phyloP scores from a whole-genome alignment of 2,888 invertebrate species.

The Euproctis similis region DNA sequence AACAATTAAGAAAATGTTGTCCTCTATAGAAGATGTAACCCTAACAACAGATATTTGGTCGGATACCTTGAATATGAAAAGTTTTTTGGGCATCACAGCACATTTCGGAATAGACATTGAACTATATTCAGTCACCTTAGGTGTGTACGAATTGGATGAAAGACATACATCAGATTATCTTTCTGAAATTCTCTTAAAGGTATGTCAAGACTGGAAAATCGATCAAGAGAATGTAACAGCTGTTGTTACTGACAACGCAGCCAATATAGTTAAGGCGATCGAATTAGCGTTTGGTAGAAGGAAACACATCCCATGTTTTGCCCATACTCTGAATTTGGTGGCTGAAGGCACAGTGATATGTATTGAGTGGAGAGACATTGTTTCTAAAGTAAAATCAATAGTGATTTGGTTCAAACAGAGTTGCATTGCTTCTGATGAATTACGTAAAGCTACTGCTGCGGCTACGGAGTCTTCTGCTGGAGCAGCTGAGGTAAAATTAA shows the following conservation, averaged over 20 bases:
- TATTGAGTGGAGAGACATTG: no score
- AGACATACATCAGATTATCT: no score
- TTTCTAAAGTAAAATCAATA: no score
- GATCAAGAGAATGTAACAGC: neutral
- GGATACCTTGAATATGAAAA: slow-evolving; percentile 1
- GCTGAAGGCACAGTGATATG: no score
- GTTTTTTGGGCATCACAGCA: slow-evolving; percentile 3
- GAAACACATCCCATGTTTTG: slow-evolving; percentile 1
- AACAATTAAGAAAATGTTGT: slow-evolving; percentile 1
- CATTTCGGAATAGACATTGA: neutral
- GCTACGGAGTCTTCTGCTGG: no score
- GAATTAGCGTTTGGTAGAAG: slow-evolving; percentile 4
- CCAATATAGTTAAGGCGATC: slow-evolving; percentile 4
- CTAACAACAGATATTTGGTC: no score
- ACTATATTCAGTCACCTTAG: neutral
- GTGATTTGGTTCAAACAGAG: no score
- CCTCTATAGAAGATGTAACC: no score
- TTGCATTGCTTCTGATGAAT: no score
- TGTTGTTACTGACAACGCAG: slow-evolving; percentile 3
- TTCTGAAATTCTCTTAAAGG: neutral
- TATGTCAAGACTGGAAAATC: slow-evolving; percentile 2
- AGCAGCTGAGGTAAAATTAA: no score
- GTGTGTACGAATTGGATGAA: neutral
- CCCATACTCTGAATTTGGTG: no score
- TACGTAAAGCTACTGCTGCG: no score